Evolutionary conservation across 92 coral and sea anemone species (phyloP).

Genomic region (Siderastrea radians): DNA sequence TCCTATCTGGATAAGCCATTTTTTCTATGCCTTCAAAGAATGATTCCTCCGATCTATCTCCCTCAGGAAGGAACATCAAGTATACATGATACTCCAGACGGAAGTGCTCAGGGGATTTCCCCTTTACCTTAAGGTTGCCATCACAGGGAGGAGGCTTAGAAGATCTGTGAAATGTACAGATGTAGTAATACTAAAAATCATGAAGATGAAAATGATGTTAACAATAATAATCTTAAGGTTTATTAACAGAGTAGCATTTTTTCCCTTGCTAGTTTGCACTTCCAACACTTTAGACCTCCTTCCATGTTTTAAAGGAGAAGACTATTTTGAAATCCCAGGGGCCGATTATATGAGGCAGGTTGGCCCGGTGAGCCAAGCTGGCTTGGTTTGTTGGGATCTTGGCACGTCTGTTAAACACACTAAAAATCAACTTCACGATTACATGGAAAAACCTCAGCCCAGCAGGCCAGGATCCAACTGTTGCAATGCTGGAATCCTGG

Average conservation of each 20-base stretch:
- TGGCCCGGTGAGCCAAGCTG: too few species aligned
- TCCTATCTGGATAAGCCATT: conserved; percentile 91
- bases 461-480: too few species aligned
- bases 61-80: conserved; percentile 89
- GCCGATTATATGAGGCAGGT: too few species aligned
- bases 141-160: conserved; percentile 59
- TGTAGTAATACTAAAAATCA: background rate
- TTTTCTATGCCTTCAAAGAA: conserved; percentile 78
- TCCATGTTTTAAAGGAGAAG: background rate
- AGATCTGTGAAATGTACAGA: conserved; percentile 7
- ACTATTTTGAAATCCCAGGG: too few species aligned
- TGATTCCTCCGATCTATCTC: conserved; percentile 73
- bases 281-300: background rate
- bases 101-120: conserved; percentile 74
- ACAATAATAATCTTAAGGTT: background rate
- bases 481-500: too few species aligned
- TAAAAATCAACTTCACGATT: too few species aligned
- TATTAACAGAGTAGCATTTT: too few species aligned
- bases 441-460: too few species aligned
- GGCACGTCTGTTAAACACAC: too few species aligned
- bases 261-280: background rate
- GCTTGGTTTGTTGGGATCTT: too few species aligned
- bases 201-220: background rate
- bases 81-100: conserved; percentile 87
- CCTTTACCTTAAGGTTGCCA: conserved; percentile 35